phyloP scores from a whole-genome alignment of 2,888 invertebrate genomes.

The Coenonympha arcania region DNA sequence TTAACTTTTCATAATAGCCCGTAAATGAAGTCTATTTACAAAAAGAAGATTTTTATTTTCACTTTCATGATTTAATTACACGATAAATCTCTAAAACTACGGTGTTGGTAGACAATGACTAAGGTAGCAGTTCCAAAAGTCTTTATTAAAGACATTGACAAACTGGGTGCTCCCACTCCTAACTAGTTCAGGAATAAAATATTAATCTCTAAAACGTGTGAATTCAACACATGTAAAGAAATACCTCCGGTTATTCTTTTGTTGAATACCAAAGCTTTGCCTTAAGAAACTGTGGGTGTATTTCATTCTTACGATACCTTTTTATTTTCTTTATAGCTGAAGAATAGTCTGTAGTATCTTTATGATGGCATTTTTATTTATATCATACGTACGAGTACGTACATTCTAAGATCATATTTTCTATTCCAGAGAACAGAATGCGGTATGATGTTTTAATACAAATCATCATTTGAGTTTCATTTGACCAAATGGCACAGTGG shows the following conservation, averaged over 20 bases:
- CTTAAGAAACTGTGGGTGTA: background rate
- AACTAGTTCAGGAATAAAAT: background rate
- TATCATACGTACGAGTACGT: background rate
- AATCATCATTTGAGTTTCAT: too few species aligned
- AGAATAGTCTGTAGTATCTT: background rate
- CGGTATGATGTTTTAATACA: too few species aligned
- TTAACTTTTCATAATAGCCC: too few species aligned
- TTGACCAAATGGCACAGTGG: too few species aligned
- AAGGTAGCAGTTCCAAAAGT: background rate
- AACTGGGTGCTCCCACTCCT: background rate
- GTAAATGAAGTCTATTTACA: too few species aligned
- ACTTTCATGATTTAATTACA: too few species aligned
- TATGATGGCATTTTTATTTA: background rate
- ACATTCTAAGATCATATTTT: too few species aligned
- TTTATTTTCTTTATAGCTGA: background rate
- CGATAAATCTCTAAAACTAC: too few species aligned
- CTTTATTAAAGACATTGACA: background rate
- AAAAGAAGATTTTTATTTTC: too few species aligned
- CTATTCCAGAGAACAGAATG: too few species aligned
- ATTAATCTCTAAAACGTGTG: slow-evolving; percentile 5
- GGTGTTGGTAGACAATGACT: too few species aligned
- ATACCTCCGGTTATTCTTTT: background rate
- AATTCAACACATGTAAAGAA: slow-evolving; percentile 5
- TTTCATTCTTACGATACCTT: background rate
- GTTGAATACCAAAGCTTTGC: background rate